Evolutionary conservation across 1,140 invertebrate genomes (phyloP), one percentile per base, ranked within the genome.

Genomic region (Hypothenemus hampei): DNA sequence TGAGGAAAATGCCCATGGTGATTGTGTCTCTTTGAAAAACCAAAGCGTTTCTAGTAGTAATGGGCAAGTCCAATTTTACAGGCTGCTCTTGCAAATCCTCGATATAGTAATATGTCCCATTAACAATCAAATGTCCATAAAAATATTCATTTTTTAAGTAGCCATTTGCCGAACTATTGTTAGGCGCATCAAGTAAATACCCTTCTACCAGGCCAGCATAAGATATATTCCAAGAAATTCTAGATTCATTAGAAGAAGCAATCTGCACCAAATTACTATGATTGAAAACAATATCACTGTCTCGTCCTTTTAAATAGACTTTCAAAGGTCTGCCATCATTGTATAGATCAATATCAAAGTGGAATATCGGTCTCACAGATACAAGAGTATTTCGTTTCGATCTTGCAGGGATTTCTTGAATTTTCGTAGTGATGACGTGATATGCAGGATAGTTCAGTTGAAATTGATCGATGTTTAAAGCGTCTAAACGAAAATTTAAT

Each of bases 91-190:
- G 29, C n/a, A 49, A 20, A 22, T 59, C 24, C 13, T 59, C 57
- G 6, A 62, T 35, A 46, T 59, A 59, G 35, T 43, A 62, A 20
- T 53, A 8, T 10, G 33, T 52, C 16, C 57, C 22, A 21, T 33
- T 41, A 10, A 58, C 16, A 20, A 47, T 31, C 5, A 62, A 13
- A n/a, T 46, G 50, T 11, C 60, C 60, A 45, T 59, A 62, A 46
- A 62, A 62, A 24, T 43, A 39, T 8, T 20, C 8, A 20, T 58
- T 16, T 23, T 58, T 39, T 16, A 62, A n/a, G 29, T 62, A 62
- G 13, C 60, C 60, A 24, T 24, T 48, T 7, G 59, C 44, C 6
- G 50, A 51, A 41, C 55, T 58, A 13, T 41, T 48, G 18, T 40
- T 10, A 10, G 53, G 53, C 11, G n/a, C 11, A 3, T 48, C 36